These are phyloP conservation scores for Talpa occidentalis DNA, from an alignment of 2,113 vertebrate genomes.

Conservation along the genomic window DNA sequence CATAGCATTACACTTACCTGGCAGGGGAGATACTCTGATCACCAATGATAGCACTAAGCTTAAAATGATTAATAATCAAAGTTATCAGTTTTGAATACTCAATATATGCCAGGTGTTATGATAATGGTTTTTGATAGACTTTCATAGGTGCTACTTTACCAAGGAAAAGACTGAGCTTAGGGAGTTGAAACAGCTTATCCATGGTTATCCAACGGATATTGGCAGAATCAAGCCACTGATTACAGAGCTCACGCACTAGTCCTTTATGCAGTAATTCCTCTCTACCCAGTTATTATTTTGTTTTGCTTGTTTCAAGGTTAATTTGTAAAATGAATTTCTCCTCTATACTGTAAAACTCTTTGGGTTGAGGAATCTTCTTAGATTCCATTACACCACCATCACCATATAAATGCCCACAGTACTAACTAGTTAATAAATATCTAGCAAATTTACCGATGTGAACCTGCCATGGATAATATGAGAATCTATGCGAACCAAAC, in stretches of 20 bases:
- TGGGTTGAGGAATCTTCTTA: background rate
- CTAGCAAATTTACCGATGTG: background rate
- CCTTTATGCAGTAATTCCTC: background rate
- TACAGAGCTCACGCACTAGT: background rate
- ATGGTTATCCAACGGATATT: background rate
- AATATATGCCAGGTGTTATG: background rate
- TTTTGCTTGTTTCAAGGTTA: slow-evolving; percentile 1
- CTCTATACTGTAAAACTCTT: background rate
- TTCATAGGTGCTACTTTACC: background rate
- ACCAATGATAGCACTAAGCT: background rate
- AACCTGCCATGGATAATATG: background rate
- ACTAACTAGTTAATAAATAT: background rate
- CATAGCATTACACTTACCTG: background rate
- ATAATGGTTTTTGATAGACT: background rate
- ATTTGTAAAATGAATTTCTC: slow-evolving; percentile 30
- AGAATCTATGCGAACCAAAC: slow-evolving; percentile 25
- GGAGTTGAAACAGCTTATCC: background rate
- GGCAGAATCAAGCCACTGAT: background rate
- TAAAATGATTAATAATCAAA: background rate
- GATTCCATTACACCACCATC: background rate
- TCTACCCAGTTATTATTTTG: background rate
- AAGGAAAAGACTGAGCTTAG: background rate
- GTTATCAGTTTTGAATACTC: background rate
- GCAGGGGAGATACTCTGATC: too few species aligned
- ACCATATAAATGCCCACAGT: background rate